A percentile compares a stretch with the other conserved stretches of the same genome.
These are phyloP conservation scores for Glaucopsyche alexis DNA, from an alignment of 2,888 invertebrate species.

Conservation along the genomic window DNA sequence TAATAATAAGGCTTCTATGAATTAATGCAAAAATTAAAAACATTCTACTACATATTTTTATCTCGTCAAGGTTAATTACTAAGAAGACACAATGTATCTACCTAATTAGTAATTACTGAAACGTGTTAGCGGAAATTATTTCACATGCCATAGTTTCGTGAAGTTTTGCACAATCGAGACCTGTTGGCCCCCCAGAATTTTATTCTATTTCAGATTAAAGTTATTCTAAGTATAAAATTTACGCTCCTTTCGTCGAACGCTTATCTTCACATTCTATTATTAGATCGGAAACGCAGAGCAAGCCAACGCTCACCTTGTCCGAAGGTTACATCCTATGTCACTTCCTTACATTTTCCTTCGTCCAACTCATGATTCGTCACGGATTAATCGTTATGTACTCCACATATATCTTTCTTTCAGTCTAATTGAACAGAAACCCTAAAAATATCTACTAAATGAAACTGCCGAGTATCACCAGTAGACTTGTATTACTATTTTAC, in stretches of 20 bases:
- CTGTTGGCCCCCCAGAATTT: too few species aligned
- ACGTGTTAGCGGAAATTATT: background rate
- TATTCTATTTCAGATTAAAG: too few species aligned
- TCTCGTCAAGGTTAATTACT: constrained; percentile 15
- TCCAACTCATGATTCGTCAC: background rate
- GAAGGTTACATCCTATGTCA: constrained; percentile 24
- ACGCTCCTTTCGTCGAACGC: background rate
- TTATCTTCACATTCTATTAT: background rate
- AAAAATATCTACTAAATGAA: too few species aligned
- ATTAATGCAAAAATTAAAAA: background rate
- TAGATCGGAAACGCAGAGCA: background rate
- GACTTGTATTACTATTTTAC: too few species aligned
- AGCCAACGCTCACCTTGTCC: constrained; percentile 2
- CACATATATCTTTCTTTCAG: too few species aligned
- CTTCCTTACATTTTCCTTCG: constrained; percentile 16
- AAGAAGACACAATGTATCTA: background rate
- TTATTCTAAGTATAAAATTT: too few species aligned
- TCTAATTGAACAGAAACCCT: too few species aligned
- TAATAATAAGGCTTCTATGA: background rate
- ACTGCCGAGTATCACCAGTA: too few species aligned
- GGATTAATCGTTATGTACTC: background rate
- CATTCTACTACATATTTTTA: background rate
- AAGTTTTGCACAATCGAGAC: too few species aligned
- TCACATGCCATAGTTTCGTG: background rate
- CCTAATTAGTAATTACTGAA: background rate